Percentiles rank a stretch among this genome's conserved stretches.
Evolutionary conservation across 2,797 vertebrate genomes (phyloP).

Genomic region (Dallia pectoralis): DNA sequence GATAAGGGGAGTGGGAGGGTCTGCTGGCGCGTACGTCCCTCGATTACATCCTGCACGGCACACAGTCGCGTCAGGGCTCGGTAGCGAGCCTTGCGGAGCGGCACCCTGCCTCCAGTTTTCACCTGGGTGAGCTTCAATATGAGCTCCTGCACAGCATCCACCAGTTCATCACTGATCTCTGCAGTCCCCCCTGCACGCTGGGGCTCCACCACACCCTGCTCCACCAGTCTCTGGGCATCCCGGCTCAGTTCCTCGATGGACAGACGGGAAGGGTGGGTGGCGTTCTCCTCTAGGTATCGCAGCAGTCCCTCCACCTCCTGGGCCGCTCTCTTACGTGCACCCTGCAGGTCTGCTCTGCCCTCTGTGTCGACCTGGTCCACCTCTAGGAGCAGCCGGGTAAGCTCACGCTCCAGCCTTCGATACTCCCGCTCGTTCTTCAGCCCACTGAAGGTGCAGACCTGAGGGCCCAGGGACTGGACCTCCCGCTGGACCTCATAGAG

Average conservation of each 20-base stretch:
- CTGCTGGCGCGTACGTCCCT: constrained; percentile 81
- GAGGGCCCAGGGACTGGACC: constrained; percentile 82
- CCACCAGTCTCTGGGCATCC: constrained; percentile 83
- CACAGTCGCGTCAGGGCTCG: constrained; percentile 89
- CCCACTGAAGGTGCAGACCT: constrained; percentile 90
- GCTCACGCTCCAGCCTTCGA: constrained; percentile 85
- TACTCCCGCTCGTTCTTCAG: constrained; percentile 87
- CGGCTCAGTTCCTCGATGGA: constrained; percentile 87
- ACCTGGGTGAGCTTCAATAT: constrained; percentile 90
- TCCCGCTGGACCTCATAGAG: constrained; percentile 91
- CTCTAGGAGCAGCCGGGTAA: constrained; percentile 88
- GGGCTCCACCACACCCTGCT: constrained; percentile 80
- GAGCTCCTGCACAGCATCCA: constrained; percentile 89
- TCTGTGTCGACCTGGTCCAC: constrained; percentile 95
- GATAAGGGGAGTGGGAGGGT: constrained; percentile 89
- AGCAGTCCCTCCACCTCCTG: constrained; percentile 91
- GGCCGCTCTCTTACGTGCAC: constrained; percentile 84
- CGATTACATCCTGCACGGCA: constrained; percentile 90
- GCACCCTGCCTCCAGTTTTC: constrained; percentile 90
- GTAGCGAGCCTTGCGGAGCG: constrained; percentile 90
- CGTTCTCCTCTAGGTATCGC: constrained; percentile 91
- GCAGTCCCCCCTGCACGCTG: constrained; percentile 74
- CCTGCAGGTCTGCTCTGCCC: constrained; percentile 86
- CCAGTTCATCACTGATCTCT: constrained; percentile 83
- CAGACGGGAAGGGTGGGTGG: constrained; percentile 83